Evolutionary conservation across 2,113 vertebrate species (phyloP).

Genomic region (Mungos mungo): DNA sequence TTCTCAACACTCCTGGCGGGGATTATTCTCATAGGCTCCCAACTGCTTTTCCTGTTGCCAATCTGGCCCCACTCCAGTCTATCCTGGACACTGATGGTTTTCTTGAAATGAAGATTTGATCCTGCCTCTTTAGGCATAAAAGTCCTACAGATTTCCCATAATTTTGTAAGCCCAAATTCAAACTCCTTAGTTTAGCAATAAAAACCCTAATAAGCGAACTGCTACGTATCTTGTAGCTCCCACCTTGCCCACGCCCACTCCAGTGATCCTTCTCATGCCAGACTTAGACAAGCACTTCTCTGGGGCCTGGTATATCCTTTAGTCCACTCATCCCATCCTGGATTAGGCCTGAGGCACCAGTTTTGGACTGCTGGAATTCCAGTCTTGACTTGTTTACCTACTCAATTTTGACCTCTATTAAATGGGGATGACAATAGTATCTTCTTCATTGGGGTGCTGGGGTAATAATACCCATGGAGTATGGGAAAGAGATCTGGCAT

Average conservation of each 20-base stretch:
- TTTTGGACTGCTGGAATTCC: neutral
- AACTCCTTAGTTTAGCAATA: neutral
- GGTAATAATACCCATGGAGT: neutral
- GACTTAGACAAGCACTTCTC: neutral
- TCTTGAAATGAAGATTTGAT: neutral
- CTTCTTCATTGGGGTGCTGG: neutral
- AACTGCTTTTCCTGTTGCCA: neutral
- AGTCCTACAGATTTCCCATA: neutral
- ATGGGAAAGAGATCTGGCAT: neutral
- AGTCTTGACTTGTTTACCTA: neutral
- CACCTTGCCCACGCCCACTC: accelerated
- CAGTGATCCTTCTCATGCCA: accelerated
- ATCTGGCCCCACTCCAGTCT: neutral
- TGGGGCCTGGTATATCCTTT: neutral
- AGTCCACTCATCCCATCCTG: neutral
- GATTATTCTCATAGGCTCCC: neutral
- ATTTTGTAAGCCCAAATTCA: neutral
- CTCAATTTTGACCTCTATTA: neutral
- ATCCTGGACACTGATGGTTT: neutral
- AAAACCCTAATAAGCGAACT: neutral
- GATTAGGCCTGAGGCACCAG: neutral
- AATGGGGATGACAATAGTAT: neutral
- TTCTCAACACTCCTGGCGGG: neutral
- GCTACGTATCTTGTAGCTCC: neutral
- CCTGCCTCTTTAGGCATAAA: neutral